phyloP scores from a whole-genome alignment of 2,113 vertebrate species.

The Mesembrinibis cayennensis region DNA sequence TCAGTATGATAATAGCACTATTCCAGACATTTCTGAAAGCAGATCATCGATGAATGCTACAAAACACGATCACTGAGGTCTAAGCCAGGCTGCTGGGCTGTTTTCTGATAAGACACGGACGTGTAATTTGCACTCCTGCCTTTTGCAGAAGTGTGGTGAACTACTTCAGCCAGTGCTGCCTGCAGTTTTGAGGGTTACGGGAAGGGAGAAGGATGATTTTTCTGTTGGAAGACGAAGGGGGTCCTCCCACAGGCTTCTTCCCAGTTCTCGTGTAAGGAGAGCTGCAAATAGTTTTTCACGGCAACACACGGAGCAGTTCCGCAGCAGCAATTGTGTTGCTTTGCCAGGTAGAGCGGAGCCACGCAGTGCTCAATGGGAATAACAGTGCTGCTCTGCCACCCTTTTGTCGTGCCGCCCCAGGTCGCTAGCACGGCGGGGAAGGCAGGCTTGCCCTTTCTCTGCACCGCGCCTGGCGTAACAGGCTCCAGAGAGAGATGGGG shows the following conservation, averaged over 20 bases:
- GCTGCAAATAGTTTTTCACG: not conserved
- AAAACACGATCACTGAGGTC: not conserved
- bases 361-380: not conserved
- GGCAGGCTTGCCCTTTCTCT: not conserved
- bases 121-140: not conserved
- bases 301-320: not conserved
- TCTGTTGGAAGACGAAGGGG: not conserved
- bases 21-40: not conserved
- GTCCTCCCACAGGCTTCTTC: not conserved
- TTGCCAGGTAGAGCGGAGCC: not conserved
- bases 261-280: not conserved
- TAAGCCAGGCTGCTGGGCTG: not conserved
- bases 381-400: not conserved
- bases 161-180: not conserved
- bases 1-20: not conserved
- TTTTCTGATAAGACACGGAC: rapidly evolving
- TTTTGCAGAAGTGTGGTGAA: not conserved
- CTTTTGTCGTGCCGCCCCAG: rapidly evolving
- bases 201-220: not conserved
- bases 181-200: not conserved
- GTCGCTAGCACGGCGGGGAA: rapidly evolving
- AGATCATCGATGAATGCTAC: rapidly evolving
- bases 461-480: rapidly evolving
- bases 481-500: not conserved
- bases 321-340: not conserved